Evolutionary conservation across 2,797 vertebrate genomes (phyloP).

Genomic region (Micromesistius poutassou): DNA sequence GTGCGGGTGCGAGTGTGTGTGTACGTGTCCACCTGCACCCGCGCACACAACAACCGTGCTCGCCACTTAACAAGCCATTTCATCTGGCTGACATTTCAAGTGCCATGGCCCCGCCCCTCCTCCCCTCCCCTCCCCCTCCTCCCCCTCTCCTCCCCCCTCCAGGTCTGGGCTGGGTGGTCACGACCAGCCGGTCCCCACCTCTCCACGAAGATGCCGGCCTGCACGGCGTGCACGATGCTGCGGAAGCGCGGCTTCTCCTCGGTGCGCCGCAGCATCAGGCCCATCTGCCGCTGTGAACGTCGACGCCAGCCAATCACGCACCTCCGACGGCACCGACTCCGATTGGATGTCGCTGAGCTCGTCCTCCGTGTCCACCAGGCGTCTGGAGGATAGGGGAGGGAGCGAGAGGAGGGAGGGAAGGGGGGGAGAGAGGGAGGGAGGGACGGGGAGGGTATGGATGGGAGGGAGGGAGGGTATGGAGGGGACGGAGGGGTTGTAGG

Average conservation of each 20-base stretch:
- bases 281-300: conserved; percentile 98
- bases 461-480: neutral
- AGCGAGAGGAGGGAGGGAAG: neutral
- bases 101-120: neutral
- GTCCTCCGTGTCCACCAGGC: conserved; percentile 94
- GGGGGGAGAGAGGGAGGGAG: neutral
- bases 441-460: neutral
- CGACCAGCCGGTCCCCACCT: conserved; percentile 70
- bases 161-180: neutral
- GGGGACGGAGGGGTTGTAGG: neutral
- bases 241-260: conserved; percentile 95
- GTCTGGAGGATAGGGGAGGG: conserved; percentile 62
- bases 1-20: neutral
- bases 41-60: neutral
- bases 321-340: conserved; percentile 93
- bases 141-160: neutral
- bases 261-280: conserved; percentile 89
- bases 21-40: neutral
- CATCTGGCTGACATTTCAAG: conserved; percentile 4
- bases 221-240: conserved; percentile 95
- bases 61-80: neutral
- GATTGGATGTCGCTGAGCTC: conserved; percentile 97
- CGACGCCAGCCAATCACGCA: conserved; percentile 96
- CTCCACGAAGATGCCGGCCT: conserved; percentile 98
- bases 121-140: neutral